phyloP scores from a whole-genome alignment of 2,888 invertebrate species.

The Ochropleura plecta region DNA sequence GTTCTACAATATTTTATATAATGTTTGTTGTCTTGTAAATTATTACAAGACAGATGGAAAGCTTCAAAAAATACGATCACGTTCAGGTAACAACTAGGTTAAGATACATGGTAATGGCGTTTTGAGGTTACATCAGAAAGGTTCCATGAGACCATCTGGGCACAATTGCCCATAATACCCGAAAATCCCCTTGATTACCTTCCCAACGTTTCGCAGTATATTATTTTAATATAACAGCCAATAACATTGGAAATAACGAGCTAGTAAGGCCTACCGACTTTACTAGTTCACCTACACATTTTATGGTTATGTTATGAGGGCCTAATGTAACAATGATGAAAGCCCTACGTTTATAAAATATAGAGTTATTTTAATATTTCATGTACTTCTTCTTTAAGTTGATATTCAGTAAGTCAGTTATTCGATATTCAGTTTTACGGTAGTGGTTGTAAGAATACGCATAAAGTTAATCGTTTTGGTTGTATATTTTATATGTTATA shows the following conservation, averaged over 20 bases:
- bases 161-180: constrained; percentile 22
- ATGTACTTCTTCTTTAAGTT: constrained; percentile 5
- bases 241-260: constrained; percentile 75
- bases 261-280: constrained; percentile 67
- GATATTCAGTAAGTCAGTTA: constrained; percentile 25
- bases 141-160: constrained; percentile 21
- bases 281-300: constrained; percentile 72
- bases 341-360: constrained; percentile 58
- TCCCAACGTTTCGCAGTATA: constrained; percentile 44
- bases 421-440: constrained; percentile 9
- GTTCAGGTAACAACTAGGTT: too few species aligned
- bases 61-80: too few species aligned
- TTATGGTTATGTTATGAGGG: constrained; percentile 74
- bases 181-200: constrained; percentile 54
- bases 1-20: not conserved
- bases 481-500: too few species aligned
- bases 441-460: constrained; percentile 6
- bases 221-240: constrained; percentile 67
- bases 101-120: not conserved
- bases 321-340: constrained; percentile 64
- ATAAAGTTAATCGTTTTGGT: constrained; percentile 30
- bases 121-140: not conserved
- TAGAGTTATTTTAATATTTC: constrained; percentile 61
- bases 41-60: too few species aligned
- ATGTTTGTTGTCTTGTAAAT: not conserved